Percentiles rank a stretch among this genome's conserved stretches.
These are phyloP conservation scores for Nesometra sesokonis DNA, from an alignment of 35 echinoderm and acorn worm species.

Conservation along the genomic window DNA sequence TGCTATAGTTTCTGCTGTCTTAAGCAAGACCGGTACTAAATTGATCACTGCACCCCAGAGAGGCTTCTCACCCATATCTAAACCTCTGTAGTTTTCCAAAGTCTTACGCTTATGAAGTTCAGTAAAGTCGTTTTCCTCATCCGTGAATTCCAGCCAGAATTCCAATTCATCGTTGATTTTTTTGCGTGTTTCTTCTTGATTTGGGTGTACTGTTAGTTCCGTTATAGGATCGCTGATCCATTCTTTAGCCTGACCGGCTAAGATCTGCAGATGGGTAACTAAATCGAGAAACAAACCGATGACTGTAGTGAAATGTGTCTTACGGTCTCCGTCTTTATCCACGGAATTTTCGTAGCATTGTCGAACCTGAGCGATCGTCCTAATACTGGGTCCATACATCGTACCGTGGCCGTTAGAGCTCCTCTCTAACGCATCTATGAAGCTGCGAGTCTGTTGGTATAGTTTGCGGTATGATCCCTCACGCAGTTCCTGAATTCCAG, in stretches of 20 bases:
- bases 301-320: constrained; percentile 70
- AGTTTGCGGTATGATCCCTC: constrained; percentile 56
- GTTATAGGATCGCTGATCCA: constrained; percentile 72
- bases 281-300: constrained; percentile 48
- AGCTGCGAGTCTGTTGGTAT: constrained; percentile 83
- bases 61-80: constrained; percentile 78
- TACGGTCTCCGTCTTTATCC: constrained; percentile 48
- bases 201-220: constrained; percentile 63
- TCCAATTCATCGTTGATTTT: constrained; percentile 57
- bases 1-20: constrained; percentile 61
- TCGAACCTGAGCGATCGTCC: constrained; percentile 54
- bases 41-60: constrained; percentile 89
- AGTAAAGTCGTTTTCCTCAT: constrained; percentile 82
- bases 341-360: constrained; percentile 63
- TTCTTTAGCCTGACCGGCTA: constrained; percentile 42
- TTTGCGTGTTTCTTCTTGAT: constrained; percentile 28
- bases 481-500: constrained; percentile 45
- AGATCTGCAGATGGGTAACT: constrained; percentile 34
- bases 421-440: constrained; percentile 69
- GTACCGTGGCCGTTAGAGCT: constrained; percentile 51
- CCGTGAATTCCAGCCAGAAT: constrained; percentile 60
- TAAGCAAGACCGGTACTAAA: constrained; percentile 71
- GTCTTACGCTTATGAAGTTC: constrained; percentile 83
- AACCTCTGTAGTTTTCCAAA: constrained; percentile 73
- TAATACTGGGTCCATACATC: constrained; percentile 74